These are phyloP conservation scores for Nycteola revayana DNA, from an alignment of 2,888 invertebrate species.

Conservation along the genomic window DNA sequence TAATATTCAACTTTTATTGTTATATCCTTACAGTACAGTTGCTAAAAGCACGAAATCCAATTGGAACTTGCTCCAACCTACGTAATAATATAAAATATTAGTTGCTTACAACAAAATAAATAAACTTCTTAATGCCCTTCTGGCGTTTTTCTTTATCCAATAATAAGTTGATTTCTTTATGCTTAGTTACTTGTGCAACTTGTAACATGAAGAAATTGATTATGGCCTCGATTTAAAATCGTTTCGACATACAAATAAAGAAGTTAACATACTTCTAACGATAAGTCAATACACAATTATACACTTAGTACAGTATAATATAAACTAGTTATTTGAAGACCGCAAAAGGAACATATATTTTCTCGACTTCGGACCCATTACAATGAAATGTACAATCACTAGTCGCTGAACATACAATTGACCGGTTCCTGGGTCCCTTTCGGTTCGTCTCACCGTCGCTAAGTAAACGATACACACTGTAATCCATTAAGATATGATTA, in stretches of 20 bases:
- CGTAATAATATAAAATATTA: constrained; percentile 74
- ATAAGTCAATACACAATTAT: constrained; percentile 13
- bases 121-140: constrained; percentile 72
- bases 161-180: constrained; percentile 68
- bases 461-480: constrained; percentile 20
- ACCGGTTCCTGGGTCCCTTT: constrained; percentile 41
- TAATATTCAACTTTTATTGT: constrained; percentile 62
- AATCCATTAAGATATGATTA: constrained; percentile 17
- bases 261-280: constrained; percentile 26
- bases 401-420: constrained; percentile 49
- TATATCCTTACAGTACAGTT: constrained; percentile 67
- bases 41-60: constrained; percentile 72
- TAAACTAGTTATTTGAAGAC: constrained; percentile 22
- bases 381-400: constrained; percentile 77
- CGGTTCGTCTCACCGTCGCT: constrained; percentile 22
- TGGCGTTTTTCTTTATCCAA: constrained; percentile 62
- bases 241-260: constrained; percentile 38
- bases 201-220: constrained; percentile 69
- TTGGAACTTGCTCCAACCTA: constrained; percentile 64
- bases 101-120: constrained; percentile 79
- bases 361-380: constrained; percentile 60
- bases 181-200: constrained; percentile 71
- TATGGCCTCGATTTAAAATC: constrained; percentile 79
- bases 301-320: constrained; percentile 24
- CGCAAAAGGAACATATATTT: constrained; percentile 26